These are phyloP conservation scores for Malurus splendens DNA, from an alignment of 2,797 vertebrate genomes.

Conservation along the genomic window DNA sequence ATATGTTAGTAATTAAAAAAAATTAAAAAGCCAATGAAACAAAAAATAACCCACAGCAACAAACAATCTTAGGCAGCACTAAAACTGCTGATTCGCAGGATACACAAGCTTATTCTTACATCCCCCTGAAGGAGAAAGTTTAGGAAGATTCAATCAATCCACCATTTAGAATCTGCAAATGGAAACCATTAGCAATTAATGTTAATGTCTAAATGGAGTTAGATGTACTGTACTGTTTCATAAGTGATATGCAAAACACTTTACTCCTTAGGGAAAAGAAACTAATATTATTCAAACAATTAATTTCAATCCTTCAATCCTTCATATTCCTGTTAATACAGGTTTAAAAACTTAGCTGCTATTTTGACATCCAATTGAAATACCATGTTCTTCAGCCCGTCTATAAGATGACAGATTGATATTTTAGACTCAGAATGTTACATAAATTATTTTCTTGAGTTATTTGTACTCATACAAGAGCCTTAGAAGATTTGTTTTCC, in stretches of 20 bases:
- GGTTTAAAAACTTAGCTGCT: background rate
- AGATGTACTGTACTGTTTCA: background rate
- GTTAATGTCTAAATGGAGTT: conserved; percentile 37
- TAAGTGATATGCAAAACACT: conserved; percentile 16
- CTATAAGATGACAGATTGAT: background rate
- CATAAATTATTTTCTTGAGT: background rate
- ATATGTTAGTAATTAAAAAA: conserved; percentile 60
- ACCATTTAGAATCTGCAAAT: conserved; percentile 49
- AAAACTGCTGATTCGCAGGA: conserved; percentile 65
- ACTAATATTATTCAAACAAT: background rate
- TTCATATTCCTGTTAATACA: background rate
- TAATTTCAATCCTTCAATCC: conserved; percentile 1
- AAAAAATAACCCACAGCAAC: background rate
- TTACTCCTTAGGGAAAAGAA: background rate
- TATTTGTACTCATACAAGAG: background rate
- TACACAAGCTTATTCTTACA: conserved; percentile 27
- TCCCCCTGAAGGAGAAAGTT: conserved; percentile 15
- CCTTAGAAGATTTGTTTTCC: background rate
- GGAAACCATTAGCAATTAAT: conserved; percentile 55
- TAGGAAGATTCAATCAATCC: conserved; percentile 59
- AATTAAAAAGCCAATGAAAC: background rate
- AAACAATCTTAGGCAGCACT: conserved; percentile 54
- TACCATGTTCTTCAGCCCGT: background rate
- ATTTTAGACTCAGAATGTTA: background rate
- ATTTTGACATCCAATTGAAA: background rate